phyloP scores from a whole-genome alignment of 1,140 invertebrate species.

The Drosophila mayri region DNA sequence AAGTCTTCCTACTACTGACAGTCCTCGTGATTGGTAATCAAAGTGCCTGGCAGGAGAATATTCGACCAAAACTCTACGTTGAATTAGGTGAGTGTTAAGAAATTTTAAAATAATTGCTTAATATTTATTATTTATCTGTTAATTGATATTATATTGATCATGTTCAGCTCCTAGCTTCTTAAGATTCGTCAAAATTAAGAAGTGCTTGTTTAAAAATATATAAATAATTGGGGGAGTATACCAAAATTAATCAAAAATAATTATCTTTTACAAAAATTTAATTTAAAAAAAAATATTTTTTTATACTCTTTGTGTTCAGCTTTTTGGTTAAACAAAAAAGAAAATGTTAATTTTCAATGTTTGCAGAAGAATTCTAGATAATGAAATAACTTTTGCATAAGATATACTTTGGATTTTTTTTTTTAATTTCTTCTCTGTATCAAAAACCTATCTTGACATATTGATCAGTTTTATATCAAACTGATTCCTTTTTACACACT shows the following conservation, averaged over 20 bases:
- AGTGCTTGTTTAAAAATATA: too few species aligned
- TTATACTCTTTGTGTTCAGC: background rate
- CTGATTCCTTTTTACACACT: constrained; percentile 3
- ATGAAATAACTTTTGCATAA: too few species aligned
- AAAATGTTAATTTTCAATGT: background rate
- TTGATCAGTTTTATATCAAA: background rate
- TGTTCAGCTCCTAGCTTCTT: background rate
- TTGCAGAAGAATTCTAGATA: background rate
- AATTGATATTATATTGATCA: background rate
- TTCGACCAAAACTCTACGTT: constrained; percentile 94
- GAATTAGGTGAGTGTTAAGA: constrained; percentile 90
- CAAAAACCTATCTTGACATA: background rate
- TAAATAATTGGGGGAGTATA: too few species aligned
- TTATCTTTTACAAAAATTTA: too few species aligned
- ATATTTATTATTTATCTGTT: background rate
- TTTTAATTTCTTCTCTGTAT: background rate
- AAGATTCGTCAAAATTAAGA: background rate
- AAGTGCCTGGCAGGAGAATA: constrained; percentile 93
- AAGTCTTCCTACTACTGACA: constrained; percentile 84
- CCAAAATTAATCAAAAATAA: too few species aligned
- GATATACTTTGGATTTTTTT: too few species aligned
- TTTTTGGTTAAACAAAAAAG: background rate
- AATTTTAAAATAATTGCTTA: background rate
- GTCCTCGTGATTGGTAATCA: constrained; percentile 84
- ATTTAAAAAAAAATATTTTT: too few species aligned